Evolutionary conservation across 2,797 vertebrate species (phyloP).

Genomic region (Coendou prehensilis): DNA sequence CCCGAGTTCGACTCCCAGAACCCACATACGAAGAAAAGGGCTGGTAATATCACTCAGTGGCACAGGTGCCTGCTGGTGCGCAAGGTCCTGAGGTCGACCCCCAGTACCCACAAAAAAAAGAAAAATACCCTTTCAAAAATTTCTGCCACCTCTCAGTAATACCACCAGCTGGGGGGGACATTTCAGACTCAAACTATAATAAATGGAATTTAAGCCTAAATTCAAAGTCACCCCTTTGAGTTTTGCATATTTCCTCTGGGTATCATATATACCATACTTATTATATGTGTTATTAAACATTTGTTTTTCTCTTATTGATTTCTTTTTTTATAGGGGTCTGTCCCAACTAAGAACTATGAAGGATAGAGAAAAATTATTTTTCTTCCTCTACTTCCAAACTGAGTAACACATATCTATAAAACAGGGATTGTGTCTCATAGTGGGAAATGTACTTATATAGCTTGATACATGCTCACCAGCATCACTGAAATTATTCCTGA

Average conservation of each 20-base stretch:
- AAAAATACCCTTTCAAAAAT: neutral
- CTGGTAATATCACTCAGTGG: no score
- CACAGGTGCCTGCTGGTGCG: no score
- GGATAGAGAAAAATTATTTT: neutral
- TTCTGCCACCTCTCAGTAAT: neutral
- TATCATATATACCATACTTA: neutral
- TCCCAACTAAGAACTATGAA: neutral
- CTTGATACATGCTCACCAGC: neutral
- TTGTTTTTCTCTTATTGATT: neutral
- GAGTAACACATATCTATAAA: neutral
- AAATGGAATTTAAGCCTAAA: neutral
- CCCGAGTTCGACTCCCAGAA: no score
- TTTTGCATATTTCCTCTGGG: neutral
- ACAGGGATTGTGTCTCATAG: neutral
- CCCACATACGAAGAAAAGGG: no score
- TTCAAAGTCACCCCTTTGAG: neutral
- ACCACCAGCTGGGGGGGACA: neutral
- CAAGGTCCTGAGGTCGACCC: no score
- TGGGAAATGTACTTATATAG: neutral
- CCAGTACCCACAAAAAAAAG: no score
- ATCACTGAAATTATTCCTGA: slow-evolving; percentile 26
- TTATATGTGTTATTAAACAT: neutral
- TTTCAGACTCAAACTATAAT: neutral
- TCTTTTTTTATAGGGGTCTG: neutral
- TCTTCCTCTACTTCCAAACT: neutral